phyloP scores from a whole-genome alignment of 2,888 invertebrate genomes.

The Selenia dentaria region DNA sequence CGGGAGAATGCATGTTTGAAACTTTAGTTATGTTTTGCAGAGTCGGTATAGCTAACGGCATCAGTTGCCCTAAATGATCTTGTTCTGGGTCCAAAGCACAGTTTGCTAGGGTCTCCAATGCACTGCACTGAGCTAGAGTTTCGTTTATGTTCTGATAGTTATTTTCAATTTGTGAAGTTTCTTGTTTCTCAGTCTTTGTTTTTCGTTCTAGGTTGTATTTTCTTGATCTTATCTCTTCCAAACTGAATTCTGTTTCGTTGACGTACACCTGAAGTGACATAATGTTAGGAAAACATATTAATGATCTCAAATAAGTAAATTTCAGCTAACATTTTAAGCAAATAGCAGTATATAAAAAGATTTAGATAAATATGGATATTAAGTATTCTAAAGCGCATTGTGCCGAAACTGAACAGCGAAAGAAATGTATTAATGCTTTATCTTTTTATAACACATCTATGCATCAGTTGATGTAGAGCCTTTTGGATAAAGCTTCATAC shows the following conservation, averaged over 20 bases:
- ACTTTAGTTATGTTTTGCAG: constrained; percentile 78
- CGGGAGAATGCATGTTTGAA: constrained; percentile 77
- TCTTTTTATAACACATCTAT: no score
- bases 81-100: constrained; percentile 77
- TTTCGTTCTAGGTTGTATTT: constrained; percentile 76
- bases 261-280: constrained; percentile 67
- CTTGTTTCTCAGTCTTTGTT: constrained; percentile 57
- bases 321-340: no score
- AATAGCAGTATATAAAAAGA: no score
- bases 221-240: constrained; percentile 90
- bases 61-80: constrained; percentile 73
- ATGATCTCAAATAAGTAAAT: no score
- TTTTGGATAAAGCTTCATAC: no score
- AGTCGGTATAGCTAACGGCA: constrained; percentile 73
- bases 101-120: constrained; percentile 77
- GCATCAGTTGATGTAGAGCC: no score
- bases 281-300: no score
- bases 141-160: constrained; percentile 62
- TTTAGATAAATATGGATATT: no score
- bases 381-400: no score
- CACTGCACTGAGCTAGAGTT: constrained; percentile 76
- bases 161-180: constrained; percentile 47
- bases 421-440: no score
- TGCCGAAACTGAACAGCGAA: no score
- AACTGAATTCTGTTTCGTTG: constrained; percentile 87